Base-by-base conservation (phyloP, 2,113 vertebrate genomes). In the Acanthochromis polyacanthus region DNA sequence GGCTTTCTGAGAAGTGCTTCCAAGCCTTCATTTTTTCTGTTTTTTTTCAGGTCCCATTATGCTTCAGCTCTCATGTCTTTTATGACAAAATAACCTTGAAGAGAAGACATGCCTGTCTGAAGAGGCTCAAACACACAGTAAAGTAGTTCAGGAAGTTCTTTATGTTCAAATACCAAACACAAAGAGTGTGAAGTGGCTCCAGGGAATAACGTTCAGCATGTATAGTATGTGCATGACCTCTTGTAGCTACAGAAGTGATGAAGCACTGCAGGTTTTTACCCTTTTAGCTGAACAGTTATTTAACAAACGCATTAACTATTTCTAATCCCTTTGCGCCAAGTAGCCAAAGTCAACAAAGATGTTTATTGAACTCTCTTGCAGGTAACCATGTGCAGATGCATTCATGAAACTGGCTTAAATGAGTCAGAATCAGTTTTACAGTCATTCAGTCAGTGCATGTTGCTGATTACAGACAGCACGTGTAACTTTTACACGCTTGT, bases 61-160 rank as follows among this genome's bases (percentile, higher is more conserved):
- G 59, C 63, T 59, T 61, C 17, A 59, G 60, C 43, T 11, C 32
- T 68, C 56, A 5, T 59, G 64, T 52, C 16, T 30, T 88, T 77
- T 86, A 87, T 5, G 15, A 71, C 12, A 58, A 52, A 72, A 78
- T 80, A 76, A 85, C 70, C 50, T 69, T 60, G 50, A 79, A 28
- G 67, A 67, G 78, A 84, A 40, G 65, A 71, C 25, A 7, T 75
- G 43, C 52, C 48, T 84, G 71, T 63, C 32, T 72, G 62, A 65
- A 72, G 72, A 28, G 55, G 23, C 45, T 72, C 40, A 59, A 72
- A 75, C 52, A 84, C 36, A 76, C 71, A 51, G 53, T 75, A 45
- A 80, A 74, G 56, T 61, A 68, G 36, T 60, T 60, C 69, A 76
- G 64, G 63, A 82, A 81, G 61, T 30, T 22, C 36, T 79, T 74